Evolutionary conservation across 1,140 invertebrate species (phyloP).

Genomic region (Lucilia sericata): DNA sequence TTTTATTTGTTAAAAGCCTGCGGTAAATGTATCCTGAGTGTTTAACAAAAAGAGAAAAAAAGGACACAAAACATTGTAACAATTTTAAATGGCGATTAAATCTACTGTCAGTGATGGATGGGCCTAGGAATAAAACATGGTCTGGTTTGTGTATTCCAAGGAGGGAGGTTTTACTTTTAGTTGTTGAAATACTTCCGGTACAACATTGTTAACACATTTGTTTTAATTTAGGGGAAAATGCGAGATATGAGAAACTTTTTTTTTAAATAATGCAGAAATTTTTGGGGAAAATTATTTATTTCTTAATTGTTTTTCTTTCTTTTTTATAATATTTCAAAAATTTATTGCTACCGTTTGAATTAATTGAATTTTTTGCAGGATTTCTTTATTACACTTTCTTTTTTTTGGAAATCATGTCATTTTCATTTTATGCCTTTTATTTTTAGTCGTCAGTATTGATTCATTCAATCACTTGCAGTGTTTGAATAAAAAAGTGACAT

Average conservation of each 20-base stretch:
- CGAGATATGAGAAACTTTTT: too few relatives aligned
- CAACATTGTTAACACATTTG: conserved; percentile 8
- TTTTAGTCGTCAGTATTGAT: neutral
- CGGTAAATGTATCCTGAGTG: conserved; percentile 32
- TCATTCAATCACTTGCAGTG: conserved; percentile 17
- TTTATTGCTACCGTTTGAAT: neutral
- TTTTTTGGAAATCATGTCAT: neutral
- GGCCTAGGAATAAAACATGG: conserved; percentile 49
- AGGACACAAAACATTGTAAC: conserved; percentile 27
- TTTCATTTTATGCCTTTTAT: neutral
- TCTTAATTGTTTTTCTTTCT: too few relatives aligned
- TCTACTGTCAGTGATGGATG: conserved; percentile 66
- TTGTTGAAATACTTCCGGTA: neutral
- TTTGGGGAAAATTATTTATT: too few relatives aligned
- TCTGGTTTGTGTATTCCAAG: neutral
- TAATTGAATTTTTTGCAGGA: neutral
- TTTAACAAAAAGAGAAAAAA: neutral
- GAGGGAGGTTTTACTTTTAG: neutral
- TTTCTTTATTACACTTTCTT: neutral
- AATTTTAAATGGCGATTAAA: conserved; percentile 67
- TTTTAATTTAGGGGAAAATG: too few relatives aligned
- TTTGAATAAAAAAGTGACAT: neutral
- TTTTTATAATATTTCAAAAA: too few relatives aligned
- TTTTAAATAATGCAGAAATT: too few relatives aligned
- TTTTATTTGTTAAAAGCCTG: neutral